phyloP scores from a whole-genome alignment of 2,113 vertebrate genomes.

The Pterocles gutturalis region DNA sequence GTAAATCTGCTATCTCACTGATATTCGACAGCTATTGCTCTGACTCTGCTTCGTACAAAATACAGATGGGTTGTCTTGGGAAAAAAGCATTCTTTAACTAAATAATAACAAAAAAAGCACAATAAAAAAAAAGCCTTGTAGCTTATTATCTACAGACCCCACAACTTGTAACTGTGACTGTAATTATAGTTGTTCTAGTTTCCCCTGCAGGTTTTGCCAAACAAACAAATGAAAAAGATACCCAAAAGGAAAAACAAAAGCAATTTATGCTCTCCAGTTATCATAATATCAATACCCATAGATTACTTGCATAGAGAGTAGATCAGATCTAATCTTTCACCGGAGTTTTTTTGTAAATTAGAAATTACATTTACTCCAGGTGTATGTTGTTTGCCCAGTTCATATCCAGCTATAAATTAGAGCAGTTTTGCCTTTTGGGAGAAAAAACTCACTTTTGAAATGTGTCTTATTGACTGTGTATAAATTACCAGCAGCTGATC shows the following conservation, averaged over 20 bases:
- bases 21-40: conserved; percentile 71
- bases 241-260: conserved; percentile 79
- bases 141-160: conserved; percentile 67
- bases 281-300: conserved; percentile 68
- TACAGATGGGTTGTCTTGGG: conserved; percentile 62
- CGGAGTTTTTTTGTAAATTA: conserved; percentile 68
- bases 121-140: conserved; percentile 67
- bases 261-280: conserved; percentile 76
- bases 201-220: conserved; percentile 68
- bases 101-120: conserved; percentile 64
- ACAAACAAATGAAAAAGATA: conserved; percentile 76
- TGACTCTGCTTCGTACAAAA: conserved; percentile 63
- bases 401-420: conserved; percentile 76
- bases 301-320: conserved; percentile 71
- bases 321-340: conserved; percentile 77
- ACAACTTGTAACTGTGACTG: conserved; percentile 56
- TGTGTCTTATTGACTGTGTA: conserved; percentile 73
- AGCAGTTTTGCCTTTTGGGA: conserved; percentile 75
- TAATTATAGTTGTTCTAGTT: conserved; percentile 61
- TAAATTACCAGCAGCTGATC: conserved; percentile 78
- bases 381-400: conserved; percentile 64
- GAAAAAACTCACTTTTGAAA: conserved; percentile 71
- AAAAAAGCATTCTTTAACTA: conserved; percentile 60
- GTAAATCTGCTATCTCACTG: conserved; percentile 70
- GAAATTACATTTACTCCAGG: conserved; percentile 78